Conservation (phyloP, 1,140 invertebrate genomes). For the Trichonephila clavipes region DNA sequence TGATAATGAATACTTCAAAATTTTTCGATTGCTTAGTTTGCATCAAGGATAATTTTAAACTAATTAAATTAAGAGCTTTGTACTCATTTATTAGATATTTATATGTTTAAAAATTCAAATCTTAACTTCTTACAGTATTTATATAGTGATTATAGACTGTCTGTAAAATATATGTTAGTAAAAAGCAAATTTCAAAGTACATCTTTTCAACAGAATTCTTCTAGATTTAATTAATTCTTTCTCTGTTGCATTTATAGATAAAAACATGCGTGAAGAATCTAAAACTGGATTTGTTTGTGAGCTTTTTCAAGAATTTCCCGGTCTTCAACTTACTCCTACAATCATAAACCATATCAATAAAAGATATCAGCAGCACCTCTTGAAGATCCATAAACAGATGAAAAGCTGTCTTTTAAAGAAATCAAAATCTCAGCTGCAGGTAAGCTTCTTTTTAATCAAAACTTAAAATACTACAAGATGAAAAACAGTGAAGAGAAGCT, state of each 20-base stretch:
- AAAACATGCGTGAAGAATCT: background rate
- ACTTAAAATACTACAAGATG: too few species aligned
- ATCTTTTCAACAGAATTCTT: background rate
- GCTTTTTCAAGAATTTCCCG: conserved; percentile 45
- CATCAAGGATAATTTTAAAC: too few species aligned
- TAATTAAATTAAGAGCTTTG: too few species aligned
- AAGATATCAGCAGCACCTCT: conserved; percentile 38
- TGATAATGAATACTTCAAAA: too few species aligned
- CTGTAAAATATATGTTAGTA: too few species aligned
- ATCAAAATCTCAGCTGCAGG: conserved; percentile 39
- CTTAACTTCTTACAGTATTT: too few species aligned
- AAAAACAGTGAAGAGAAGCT: too few species aligned
- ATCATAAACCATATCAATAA: conserved; percentile 21
- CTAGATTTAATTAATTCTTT: background rate
- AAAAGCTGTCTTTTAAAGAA: conserved; percentile 44
- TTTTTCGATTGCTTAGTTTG: too few species aligned
- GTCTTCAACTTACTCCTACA: conserved; percentile 1
- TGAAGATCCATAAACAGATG: background rate
- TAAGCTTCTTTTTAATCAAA: background rate
- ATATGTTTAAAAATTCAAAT: too few species aligned
- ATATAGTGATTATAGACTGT: too few species aligned
- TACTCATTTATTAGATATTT: too few species aligned
- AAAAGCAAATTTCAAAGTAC: too few species aligned
- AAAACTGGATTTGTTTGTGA: conserved; percentile 18
- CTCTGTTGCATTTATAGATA: background rate